Evolutionary conservation across 2,888 invertebrate species (phyloP), one percentile per base, ranked within the genome.

Genomic region (Drosophila anomalata): DNA sequence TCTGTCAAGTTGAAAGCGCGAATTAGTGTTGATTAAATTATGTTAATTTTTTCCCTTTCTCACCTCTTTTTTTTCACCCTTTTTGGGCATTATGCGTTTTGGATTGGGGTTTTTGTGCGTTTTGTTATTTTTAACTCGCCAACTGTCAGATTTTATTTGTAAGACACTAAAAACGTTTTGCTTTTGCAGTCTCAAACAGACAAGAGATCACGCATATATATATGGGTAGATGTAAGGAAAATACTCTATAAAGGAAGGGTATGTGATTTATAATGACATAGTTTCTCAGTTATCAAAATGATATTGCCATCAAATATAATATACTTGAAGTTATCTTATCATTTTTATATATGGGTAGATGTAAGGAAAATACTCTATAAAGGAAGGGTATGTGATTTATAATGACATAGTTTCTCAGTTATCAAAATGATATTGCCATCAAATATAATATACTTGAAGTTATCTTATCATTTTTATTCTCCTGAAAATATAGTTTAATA

Each of bases 1-100:
- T 57, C 76, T 73, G 87, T 74, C 84, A 78, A 68, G 68, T 62
- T 73, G 79, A 73, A 66, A 65, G 86, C 78, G 76, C 86, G 88
- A 84, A 88, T 84, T 88, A 86, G 78, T 86, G 73, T 86, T 79
- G 83, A 86, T 88, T 88, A 79, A 86, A 82, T 85, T 87, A 84
- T 87, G 86, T 79, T 79, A 87, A 87, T 85, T 82, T 78, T 46
- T 14, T 11, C 24, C 54, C 60, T 39, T 65, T 62, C n/a, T 26
- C 63, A 54, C 29, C 65, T 65, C 46, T 39, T 24, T 44, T 20
- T 20, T 41, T 44, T 7, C 20, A 20, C 44, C 22, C 22, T 12
- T 26, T 31, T 6, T 29, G 29, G 29, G 41, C 47, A 61, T 61
- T 44, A 44, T 51, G 63, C 65, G 66, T 54, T 41, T 65, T 54